Conservation (phyloP, 2,888 invertebrate genomes). For the Ypsolopha sequella region DNA sequence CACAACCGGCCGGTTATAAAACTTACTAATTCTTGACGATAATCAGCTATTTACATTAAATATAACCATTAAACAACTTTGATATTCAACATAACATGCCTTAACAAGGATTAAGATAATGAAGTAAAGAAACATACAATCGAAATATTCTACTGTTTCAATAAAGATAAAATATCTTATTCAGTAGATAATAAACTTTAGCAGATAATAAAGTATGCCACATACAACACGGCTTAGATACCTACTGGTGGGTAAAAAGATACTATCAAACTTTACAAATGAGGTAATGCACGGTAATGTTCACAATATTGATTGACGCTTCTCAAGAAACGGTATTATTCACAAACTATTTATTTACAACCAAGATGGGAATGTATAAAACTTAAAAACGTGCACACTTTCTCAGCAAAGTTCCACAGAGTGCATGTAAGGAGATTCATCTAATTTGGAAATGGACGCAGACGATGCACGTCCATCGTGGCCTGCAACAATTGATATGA, state of each 20-base stretch:
- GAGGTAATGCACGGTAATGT: constrained; percentile 4
- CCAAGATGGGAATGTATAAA: background rate
- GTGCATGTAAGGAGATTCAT: constrained; percentile 45
- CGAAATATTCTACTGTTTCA: constrained; percentile 6
- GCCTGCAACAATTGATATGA: constrained; percentile 58
- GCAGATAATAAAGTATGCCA: background rate
- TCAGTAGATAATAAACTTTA: no score
- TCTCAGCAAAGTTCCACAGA: constrained; percentile 29
- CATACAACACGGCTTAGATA: background rate
- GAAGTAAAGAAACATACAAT: constrained; percentile 1
- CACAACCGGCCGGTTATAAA: constrained; percentile 61
- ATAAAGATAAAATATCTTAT: background rate
- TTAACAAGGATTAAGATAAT: background rate
- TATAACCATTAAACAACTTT: background rate
- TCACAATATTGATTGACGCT: background rate
- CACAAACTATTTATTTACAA: constrained; percentile 1
- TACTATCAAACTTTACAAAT: background rate
- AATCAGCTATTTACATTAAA: constrained; percentile 9
- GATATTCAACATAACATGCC: no score
- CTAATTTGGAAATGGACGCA: constrained; percentile 40
- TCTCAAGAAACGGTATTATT: background rate
- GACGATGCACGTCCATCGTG: constrained; percentile 43
- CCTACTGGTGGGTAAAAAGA: constrained; percentile 1
- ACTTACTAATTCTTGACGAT: constrained; percentile 6
- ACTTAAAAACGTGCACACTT: no score